Base-by-base conservation (phyloP, 2,113 vertebrate genomes). In the Rutilus rutilus region DNA sequence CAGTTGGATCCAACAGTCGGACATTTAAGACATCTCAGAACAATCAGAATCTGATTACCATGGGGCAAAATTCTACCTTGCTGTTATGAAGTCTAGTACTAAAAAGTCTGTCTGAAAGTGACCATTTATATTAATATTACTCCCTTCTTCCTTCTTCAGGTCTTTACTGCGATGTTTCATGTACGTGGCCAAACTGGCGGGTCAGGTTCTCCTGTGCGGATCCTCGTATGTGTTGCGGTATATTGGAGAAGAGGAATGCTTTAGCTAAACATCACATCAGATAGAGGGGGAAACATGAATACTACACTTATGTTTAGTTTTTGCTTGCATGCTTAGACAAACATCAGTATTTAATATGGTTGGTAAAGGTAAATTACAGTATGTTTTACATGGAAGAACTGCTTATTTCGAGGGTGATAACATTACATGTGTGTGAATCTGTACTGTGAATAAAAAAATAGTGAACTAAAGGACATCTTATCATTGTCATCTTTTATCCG, bases 191-290 rank as follows among this genome's bases (percentile, higher is more conserved):
- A 95, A 96, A 88, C 89, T 95, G 78, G 75, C 89, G 0, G 96
- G 96, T 14, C 96, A 96, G 57, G 88, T 96, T 65, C 95, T 97
- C 23, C 82, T 96, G n/a, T 93, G 88, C 45, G 85, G 87, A 0
- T 94, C 96, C 59, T 89, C 94, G 0, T 95, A 93, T 0, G 82
- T 96, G 87, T 89, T 96, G 76, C 92, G 91, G 21, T 27, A 93
- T 85, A 92, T 94, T 4, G 92, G 90, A 1, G 93, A 95, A 54
- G 86, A 89, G 0, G 93, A 95, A 62, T 79, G 52, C 52, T 86
- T 7, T 2, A 25, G 82, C 23, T 73, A 27, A 85, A 59, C 60
- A 0, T n/a, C 45, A 78, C 33, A 6, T 75, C 36, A 64, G 25
- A 73, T 39, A 71, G 67, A 21, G 19, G 7, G 17, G 7, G 17